Evolutionary conservation across 1,140 invertebrate species (phyloP).

Genomic region (Heliothis subflexa): DNA sequence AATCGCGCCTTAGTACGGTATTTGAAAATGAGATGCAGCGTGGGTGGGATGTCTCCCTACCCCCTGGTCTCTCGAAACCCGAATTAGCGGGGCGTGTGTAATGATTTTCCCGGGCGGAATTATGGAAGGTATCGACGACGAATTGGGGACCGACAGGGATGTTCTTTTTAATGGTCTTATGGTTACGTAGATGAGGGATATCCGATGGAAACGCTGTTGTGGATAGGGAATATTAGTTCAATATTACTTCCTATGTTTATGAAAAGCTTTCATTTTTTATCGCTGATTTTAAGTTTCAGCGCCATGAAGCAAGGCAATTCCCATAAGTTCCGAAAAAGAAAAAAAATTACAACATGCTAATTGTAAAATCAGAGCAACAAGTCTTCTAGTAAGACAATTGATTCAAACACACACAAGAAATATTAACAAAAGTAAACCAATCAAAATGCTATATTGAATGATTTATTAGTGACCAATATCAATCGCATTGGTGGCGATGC

Average conservation of each 20-base stretch:
- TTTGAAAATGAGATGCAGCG: conserved; percentile 86
- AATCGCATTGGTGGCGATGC: not conserved
- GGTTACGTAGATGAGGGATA: conserved; percentile 57
- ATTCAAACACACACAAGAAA: not conserved
- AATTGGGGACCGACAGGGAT: conserved; percentile 73
- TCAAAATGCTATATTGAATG: not conserved
- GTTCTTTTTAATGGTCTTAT: conserved; percentile 76
- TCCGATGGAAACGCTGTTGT: conserved; percentile 37
- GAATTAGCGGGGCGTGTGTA: conserved; percentile 85
- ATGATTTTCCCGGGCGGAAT: conserved; percentile 85
- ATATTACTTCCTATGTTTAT: not conserved
- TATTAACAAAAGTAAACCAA: not conserved
- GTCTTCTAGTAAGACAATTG: not conserved
- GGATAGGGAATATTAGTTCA: not conserved
- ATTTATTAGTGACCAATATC: conserved; percentile 2
- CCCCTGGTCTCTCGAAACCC: conserved; percentile 77
- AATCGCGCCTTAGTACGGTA: conserved; percentile 73
- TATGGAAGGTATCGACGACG: conserved; percentile 79
- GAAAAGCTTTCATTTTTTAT: too few species aligned
- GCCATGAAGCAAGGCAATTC: too few species aligned
- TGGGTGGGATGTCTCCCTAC: conserved; percentile 58
- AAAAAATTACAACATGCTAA: too few species aligned
- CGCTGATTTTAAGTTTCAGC: too few species aligned
- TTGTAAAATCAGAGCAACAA: too few species aligned
- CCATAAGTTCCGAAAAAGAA: too few species aligned